These are phyloP conservation scores for Pherbina coryleti DNA, from an alignment of 2,888 invertebrate genomes.

Conservation along the genomic window DNA sequence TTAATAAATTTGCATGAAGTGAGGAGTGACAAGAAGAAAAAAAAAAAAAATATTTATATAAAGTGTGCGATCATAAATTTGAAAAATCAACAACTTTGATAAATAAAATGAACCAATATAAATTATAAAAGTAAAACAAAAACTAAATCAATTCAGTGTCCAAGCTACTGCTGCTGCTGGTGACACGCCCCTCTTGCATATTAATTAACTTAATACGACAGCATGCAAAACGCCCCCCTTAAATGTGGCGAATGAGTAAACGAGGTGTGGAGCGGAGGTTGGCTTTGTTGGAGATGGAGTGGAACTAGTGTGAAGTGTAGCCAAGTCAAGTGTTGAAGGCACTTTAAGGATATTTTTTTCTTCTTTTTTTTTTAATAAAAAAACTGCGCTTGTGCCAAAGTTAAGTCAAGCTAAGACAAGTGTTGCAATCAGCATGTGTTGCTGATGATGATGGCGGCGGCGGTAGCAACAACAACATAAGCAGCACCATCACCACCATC, in stretches of 20 bases:
- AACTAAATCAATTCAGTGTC: conserved; percentile 14
- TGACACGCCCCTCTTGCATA: conserved; percentile 52
- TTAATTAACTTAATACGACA: conserved; percentile 55
- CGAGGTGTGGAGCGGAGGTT: conserved; percentile 55
- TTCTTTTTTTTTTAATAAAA: not conserved
- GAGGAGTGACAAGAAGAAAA: not conserved
- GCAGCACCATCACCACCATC: too few species aligned
- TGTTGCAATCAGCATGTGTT: too few species aligned
- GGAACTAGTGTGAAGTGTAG: not conserved
- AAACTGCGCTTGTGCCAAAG: not conserved
- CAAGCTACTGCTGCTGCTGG: conserved; percentile 37
- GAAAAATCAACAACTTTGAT: not conserved
- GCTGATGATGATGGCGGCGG: too few species aligned
- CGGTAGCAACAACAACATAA: too few species aligned
- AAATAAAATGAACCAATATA: not conserved
- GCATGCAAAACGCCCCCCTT: conserved; percentile 2
- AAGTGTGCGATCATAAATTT: not conserved
- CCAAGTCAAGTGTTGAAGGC: not conserved
- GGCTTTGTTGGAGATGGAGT: not conserved
- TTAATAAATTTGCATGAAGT: conserved; percentile 47
- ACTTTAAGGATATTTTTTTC: not conserved
- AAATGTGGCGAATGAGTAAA: conserved; percentile 44
- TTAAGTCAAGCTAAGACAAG: too few species aligned
- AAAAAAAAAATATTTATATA: not conserved
- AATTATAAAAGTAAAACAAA: not conserved